Base-by-base conservation (phyloP, 2,113 vertebrate genomes). In the Pygoscelis antarcticus region DNA sequence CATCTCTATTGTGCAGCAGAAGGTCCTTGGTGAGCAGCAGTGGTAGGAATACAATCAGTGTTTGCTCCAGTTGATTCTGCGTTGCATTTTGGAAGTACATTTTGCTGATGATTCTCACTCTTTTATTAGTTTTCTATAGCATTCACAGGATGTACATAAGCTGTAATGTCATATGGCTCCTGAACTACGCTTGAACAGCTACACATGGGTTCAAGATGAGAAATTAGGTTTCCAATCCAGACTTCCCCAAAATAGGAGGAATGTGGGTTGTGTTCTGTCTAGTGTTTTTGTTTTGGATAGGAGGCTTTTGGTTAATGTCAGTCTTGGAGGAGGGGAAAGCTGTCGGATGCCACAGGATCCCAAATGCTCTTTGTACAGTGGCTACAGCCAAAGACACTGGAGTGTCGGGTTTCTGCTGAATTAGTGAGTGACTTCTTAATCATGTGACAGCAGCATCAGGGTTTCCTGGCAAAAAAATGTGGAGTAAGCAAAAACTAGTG, bases 171-270 rank as follows among this genome's bases (percentile, higher is more conserved):
- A n/a, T n/a, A n/a, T 79, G 86, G 62, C 83, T 96, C 54, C 94
- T 95, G 93, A 89, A 58, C 81, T 87, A 82, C 19, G 0, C 78
- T 87, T 82, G 29, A 84, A 57, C 40, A 89, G 40, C 57, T 91
- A 82, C 86, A 93, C 87, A 83, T 93, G 91, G 70, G 32, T 52
- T 96, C 93, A 96, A 96, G 93, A 94, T 91, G 91, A 96, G 38
- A 86, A 89, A 74, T 87, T 34, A 64, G 11, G 6, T 77, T 94
- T 83, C 75, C 46, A 79, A 51, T 90, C 66, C 94, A 95, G 87
- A 93, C 87, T 87, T 91, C 66, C 78, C 93, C 54, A 87, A 93
- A 96, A 93, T 77, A 89, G 66, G 89, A 96, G 72, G 46, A 93
- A 88, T 93, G 82, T 32, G 75, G 19, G 25, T 95, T 96, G 81